Evolutionary conservation across 2,797 vertebrate genomes (phyloP), one percentile per base, ranked within the genome.

Genomic region (Helarctos malayanus): DNA sequence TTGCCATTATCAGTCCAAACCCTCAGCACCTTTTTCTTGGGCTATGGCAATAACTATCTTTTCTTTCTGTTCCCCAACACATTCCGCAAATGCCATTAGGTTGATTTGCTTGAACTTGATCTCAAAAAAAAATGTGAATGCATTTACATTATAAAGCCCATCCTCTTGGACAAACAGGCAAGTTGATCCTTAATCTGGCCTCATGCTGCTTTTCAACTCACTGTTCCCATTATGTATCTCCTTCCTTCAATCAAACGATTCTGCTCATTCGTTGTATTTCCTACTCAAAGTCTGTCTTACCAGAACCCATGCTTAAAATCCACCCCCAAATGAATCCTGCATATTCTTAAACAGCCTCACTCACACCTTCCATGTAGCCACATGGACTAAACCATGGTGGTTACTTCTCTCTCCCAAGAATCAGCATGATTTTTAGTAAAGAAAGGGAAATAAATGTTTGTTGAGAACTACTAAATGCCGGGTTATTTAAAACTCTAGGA

Each of bases 371-470:
- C 59, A 61, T 9, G 11, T 5, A 84, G 29, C 10, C 41, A 65
- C 52, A 61, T 1, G 23, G 11, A 65, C 65, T 32, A 76, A 89
- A 73, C 5, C 18, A 71, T 25, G 1, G 13, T 25, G 2, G 13
- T 63, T 83, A 75, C 25, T 88, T 75, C 49, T 56, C 25, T 32
- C 19, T n/a, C 8, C 38, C 76, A 45, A 94, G 2, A 94, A 96
- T 41, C 21, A 47, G 8, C 41, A 69, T 47, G 80, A 56, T 63
- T 90, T 65, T 81, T 86, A 91, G 63, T 63, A 45, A 73, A 92
- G 45, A 94, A 56, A 92, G 10, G 16, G 61, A 93, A 97, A 73
- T 61, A 54, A 78, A 75, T n/a, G 2, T 57, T 82, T 86, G 65
- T 35, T 83, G 79, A 89, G 59, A 89, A 45, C 1, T 57, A 88